Evolutionary conservation across 2,113 vertebrate genomes (phyloP).

Genomic region (Chamaetylas fuelleborni): DNA sequence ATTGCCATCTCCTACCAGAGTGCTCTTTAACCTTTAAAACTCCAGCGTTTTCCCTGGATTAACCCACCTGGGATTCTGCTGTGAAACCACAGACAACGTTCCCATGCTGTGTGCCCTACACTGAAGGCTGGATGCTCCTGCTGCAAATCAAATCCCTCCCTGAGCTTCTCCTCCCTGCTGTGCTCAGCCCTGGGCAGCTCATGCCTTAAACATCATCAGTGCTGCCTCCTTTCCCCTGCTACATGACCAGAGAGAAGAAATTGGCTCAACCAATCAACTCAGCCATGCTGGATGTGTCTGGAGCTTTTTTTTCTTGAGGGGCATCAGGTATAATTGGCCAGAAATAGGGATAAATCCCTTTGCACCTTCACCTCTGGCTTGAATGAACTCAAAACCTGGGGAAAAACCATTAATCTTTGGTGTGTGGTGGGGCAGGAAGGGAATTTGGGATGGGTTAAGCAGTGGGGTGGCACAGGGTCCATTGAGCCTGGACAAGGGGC

Average conservation of each 20-base stretch:
- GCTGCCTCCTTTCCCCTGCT: neutral
- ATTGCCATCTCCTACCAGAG: neutral
- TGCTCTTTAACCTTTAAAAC: neutral
- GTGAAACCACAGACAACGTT: neutral
- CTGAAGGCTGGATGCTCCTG: neutral
- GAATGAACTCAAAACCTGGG: neutral
- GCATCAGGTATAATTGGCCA: neutral
- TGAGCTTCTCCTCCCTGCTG: neutral
- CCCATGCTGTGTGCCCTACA: neutral
- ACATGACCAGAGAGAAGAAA: neutral
- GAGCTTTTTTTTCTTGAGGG: neutral
- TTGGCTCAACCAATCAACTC: neutral
- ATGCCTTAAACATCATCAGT: neutral
- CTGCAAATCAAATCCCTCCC: neutral
- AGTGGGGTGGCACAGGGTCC: neutral
- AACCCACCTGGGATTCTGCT: neutral
- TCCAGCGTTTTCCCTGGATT: neutral
- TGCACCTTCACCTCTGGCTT: neutral
- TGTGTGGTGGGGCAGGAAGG: neutral
- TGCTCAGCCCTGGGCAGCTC: neutral
- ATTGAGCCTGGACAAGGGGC: neutral
- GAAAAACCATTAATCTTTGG: neutral
- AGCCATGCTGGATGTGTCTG: accelerated
- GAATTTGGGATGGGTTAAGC: neutral
- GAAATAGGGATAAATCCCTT: neutral